Base-by-base conservation (phyloP, 2,113 vertebrate genomes). In the Steatornis caripensis region DNA sequence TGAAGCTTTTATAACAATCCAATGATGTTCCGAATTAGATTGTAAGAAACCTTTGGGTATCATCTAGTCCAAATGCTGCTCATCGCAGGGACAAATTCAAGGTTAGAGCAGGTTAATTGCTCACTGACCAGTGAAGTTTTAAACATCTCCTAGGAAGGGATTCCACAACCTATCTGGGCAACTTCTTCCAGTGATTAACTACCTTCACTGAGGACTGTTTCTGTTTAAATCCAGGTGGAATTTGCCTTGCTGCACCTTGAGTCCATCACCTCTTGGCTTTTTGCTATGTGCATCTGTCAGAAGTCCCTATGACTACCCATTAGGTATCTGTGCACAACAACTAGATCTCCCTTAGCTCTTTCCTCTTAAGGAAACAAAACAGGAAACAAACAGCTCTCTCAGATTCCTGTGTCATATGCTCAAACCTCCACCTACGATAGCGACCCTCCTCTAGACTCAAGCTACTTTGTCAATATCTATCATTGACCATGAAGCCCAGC, bases 341-440 rank as follows among this genome's bases (percentile, higher is more conserved):
- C 8, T 7, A 17, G 24, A 46, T 24, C 3, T 4, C 14, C 4
- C 8, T 57, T 9, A 48, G 3, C 5, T 6, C 14, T 81, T 58
- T 79, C 22, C 74, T 77, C 43, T 64, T 66, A 45, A 54, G 39
- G 30, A 41, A 60, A 45, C 5, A 89, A n/a, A n/a, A n/a, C n/a
- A n/a, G n/a, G n/a, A n/a, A n/a, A n/a, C n/a, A n/a, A n/a, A n/a
- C 34, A 51, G 4, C 29, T 45, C 27, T 34, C 27, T 45, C 39
- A 66, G 46, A 26, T 4, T 53, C 11, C 34, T 9, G 16, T 15
- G 14, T 64, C 26, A 23, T 7, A 1, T 30, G 22, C 13, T 46
- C 29, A 53, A 78, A 20, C 5, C 15, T 14, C 11, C 58, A 68
- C 2, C 2, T 22, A 53, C 7, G 6, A 21, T 0, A 0, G 20